These are phyloP conservation scores for Drosophila engyochracea DNA, from an alignment of 2,888 invertebrate species.

Conservation along the genomic window DNA sequence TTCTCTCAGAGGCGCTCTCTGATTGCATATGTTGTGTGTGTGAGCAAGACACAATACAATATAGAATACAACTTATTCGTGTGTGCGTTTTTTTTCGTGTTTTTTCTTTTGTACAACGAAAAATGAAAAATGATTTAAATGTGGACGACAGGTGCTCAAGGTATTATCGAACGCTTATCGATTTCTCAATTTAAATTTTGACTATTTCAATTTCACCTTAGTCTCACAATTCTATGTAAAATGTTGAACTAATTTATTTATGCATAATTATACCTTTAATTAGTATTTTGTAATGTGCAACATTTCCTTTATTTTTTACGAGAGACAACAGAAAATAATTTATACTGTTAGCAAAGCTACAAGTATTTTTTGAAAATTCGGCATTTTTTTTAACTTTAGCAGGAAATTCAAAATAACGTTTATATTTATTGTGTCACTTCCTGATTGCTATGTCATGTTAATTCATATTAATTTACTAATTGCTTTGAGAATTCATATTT, in stretches of 20 bases:
- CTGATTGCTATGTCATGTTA: background rate
- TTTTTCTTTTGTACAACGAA: conserved; percentile 56
- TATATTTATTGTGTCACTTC: background rate
- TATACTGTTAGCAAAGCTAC: background rate
- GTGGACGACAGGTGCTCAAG: conserved; percentile 85
- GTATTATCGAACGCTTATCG: conserved; percentile 77
- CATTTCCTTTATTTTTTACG: conserved; percentile 9
- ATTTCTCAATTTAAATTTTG: conserved; percentile 31
- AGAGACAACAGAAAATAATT: background rate
- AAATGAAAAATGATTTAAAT: conserved; percentile 61
- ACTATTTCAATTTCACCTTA: conserved; percentile 22
- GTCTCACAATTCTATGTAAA: conserved; percentile 24
- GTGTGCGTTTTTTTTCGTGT: conserved; percentile 10
- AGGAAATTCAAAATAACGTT: background rate
- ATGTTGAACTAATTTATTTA: conserved; percentile 16
- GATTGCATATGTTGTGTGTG: background rate
- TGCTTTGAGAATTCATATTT: background rate
- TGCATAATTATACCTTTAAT: conserved; percentile 3
- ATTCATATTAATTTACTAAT: background rate
- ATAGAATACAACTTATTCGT: conserved; percentile 4
- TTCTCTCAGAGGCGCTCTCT: background rate
- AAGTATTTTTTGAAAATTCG: background rate
- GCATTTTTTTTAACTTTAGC: background rate
- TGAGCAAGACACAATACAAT: background rate
- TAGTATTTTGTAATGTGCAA: conserved; percentile 14